Evolutionary conservation across 2,888 invertebrate species (phyloP).

Genomic region (Saturnia japonica): DNA sequence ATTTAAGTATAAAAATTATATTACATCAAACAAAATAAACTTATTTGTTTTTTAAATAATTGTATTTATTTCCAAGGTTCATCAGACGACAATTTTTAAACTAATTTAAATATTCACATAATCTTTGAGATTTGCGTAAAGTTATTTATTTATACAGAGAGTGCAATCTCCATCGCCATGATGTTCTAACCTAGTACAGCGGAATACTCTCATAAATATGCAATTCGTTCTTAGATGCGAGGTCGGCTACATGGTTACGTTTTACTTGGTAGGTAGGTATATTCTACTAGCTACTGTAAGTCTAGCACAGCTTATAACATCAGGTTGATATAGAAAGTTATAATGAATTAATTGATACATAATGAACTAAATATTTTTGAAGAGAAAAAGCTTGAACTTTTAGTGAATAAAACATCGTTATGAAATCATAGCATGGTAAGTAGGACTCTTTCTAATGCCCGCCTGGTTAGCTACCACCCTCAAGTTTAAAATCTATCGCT

Average conservation of each 20-base stretch:
- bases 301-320: neutral
- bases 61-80: neutral
- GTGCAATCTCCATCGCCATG: conserved; percentile 33
- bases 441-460: no score
- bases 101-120: neutral
- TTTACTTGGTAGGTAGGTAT: conserved; percentile 26
- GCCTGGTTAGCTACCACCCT: no score
- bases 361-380: no score
- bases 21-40: neutral
- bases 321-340: neutral
- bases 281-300: neutral
- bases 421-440: no score
- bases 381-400: no score
- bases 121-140: neutral
- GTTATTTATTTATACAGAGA: neutral
- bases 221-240: conserved; percentile 32
- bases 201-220: conserved; percentile 40
- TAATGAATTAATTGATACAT: no score
- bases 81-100: neutral
- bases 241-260: conserved; percentile 23
- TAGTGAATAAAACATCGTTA: no score
- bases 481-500: no score
- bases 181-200: conserved; percentile 27
- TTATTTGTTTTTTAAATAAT: neutral
- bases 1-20: no score